Base-by-base conservation (phyloP, 2,888 invertebrate species). In the Hecatera dysodea region DNA sequence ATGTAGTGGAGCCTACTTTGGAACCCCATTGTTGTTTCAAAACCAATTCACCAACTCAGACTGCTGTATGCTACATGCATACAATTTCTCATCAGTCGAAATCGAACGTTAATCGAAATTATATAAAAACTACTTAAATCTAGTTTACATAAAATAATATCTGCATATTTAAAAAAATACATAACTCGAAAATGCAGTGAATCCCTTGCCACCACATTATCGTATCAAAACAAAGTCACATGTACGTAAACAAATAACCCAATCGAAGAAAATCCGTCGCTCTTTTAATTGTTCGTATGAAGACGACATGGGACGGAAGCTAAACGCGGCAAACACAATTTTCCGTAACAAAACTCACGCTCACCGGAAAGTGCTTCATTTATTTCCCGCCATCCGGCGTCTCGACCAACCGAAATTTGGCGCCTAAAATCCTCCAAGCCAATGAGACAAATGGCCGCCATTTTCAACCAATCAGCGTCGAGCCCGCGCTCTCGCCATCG, bases 401-500 rank as follows among this genome's bases (percentile, higher is more conserved):
- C 88, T 94, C 94, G 91, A 93, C 96, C 96, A 96, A 96, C 96
- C 96, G 95, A 96, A 96, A 94, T 93, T 96, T 96, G 92, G 92
- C 96, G 96, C 96, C 95, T 92, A 93, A 95, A 95, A 90, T 87
- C 66, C 83, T 81, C 68, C 71, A 78, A 87, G 83, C 96, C 96
- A 95, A 96, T 95, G 78, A 88, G 72, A 89, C 82, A 81, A 89
- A 84, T 90, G 93, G 93, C 95, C 95, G 96, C 96, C 95, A 91
- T 94, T 96, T 95, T 94, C 85, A 80, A 91, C 96, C 95, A 96
- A 96, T 94, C 83, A 90, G 85, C 87, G 87, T 44, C 85, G 88
- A 95, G 90, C 95, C 95, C 96, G 96, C 96, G 95, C 95, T 95
- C 94, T 93, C 92, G 93, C 94, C 93, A 94, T 89, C 92, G 96